Base-by-base conservation (phyloP, 35 echinoderm and acorn worm species). In the Holothuria glaberrima region DNA sequence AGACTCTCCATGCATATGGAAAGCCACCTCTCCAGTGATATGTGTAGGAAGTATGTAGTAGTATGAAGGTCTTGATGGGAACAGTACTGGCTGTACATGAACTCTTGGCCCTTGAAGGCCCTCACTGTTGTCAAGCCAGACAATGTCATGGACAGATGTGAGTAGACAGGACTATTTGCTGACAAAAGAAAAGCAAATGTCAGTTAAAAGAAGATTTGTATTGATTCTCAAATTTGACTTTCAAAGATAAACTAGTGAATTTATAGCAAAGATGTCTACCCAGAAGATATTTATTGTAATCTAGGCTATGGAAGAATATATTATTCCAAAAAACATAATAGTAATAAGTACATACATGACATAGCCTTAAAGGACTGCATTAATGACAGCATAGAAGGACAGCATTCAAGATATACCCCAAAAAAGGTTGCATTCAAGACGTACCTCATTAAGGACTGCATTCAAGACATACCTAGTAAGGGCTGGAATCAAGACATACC, bases 91-190 rank as follows among this genome's bases (percentile, higher is more conserved):
- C 21, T 31, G 48, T 71, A 74, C 50, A 89, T 74, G 21, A 56
- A 74, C 65, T 72, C 29, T 60, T 89, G 38, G 48, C 22, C 59
- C 28, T 76, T 71, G 19, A 89, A 89, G 4, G 87, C 87, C 54
- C 87, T 72, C 18, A 89, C 52, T 0, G 87, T 89, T 0, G 66
- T 29, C 46, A 89, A 66, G 41, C 87, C 87, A 29, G 28, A 57
- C 32, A 89, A 0, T 13, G 87, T 74, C 19, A 58, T 18, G 17
- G 87, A 71, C 17, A 89, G 68, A 58, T 89, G 87, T 27, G 87
- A 89, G 33, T 89, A 89, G 4, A 89, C 87, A 29, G 87, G 87
- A 31, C 87, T 89, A 45, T 74, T 71, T 20, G 87, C 87, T 89
- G 87, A 18, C 1, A 75, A 48, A 74, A 21, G 18, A 19, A 44